Evolutionary conservation across 2,797 vertebrate species (phyloP).

Genomic region (Gephyroberyx darwinii): DNA sequence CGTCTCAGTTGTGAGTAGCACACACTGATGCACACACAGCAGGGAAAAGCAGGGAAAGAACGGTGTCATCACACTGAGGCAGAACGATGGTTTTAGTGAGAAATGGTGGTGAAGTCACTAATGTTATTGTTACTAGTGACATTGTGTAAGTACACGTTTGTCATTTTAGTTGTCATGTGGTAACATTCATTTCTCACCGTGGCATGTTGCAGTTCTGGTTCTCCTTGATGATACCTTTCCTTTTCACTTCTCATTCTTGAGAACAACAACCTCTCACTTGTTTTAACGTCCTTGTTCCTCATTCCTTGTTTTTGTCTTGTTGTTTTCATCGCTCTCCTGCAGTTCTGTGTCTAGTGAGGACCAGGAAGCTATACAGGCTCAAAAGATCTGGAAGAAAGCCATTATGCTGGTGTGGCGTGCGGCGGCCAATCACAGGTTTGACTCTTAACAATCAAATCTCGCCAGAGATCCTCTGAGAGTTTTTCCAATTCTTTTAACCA

Average conservation of each 20-base stretch:
- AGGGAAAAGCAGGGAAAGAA: too few relatives aligned
- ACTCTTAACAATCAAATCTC: not conserved
- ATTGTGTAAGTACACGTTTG: not conserved
- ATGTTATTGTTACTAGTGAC: not conserved
- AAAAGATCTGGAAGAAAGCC: conserved; percentile 99
- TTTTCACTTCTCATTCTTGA: conserved; percentile 1
- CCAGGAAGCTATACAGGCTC: conserved; percentile 96
- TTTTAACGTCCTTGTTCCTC: not conserved
- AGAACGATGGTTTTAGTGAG: not conserved
- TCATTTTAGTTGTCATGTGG: not conserved
- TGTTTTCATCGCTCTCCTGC: conserved; percentile 2
- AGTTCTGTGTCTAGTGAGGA: conserved; percentile 97
- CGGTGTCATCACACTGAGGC: not conserved
- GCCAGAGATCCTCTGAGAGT: not conserved
- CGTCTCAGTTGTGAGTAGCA: conserved; percentile 95
- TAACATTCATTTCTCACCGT: not conserved
- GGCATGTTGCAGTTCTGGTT: conserved; percentile 21
- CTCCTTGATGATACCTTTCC: not conserved
- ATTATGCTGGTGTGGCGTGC: conserved; percentile 99
- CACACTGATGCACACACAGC: conserved; percentile 16
- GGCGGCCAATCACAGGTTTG: conserved; percentile 95
- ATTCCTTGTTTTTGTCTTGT: conserved; percentile 6
- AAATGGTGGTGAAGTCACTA: conserved; percentile 6
- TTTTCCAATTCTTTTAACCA: not conserved
- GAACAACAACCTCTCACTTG: not conserved